phyloP scores from a whole-genome alignment of 2,888 invertebrate genomes.

The Ochropleura plecta region DNA sequence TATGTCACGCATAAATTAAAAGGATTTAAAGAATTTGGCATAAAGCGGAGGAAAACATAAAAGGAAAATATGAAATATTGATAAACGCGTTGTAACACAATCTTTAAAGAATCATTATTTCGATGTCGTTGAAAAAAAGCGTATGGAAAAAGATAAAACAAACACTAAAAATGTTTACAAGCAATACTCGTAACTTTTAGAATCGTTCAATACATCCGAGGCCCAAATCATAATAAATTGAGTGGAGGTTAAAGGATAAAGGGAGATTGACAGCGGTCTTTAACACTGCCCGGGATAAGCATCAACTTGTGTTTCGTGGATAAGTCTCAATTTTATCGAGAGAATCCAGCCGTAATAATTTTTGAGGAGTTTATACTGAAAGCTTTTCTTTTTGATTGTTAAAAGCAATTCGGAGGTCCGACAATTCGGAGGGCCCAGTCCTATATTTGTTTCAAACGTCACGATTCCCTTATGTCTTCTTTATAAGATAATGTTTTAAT shows the following conservation, averaged over 20 bases:
- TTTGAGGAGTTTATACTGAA: conserved; percentile 73
- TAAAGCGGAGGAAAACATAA: conserved; percentile 49
- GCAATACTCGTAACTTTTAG: conserved; percentile 64
- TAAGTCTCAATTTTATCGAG: conserved; percentile 80
- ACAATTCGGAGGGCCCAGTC: conserved; percentile 58
- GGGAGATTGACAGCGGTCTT: conserved; percentile 84
- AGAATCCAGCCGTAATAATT: conserved; percentile 76
- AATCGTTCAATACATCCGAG: conserved; percentile 66
- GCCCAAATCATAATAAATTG: conserved; percentile 84
- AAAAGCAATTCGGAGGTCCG: conserved; percentile 65
- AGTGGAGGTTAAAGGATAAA: conserved; percentile 82
- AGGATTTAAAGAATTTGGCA: conserved; percentile 53
- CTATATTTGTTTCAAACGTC: conserved; percentile 62
- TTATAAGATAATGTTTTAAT: conserved; percentile 65
- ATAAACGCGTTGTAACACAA: conserved; percentile 55
- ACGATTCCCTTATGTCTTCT: conserved; percentile 62
- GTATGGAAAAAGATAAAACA: conserved; percentile 69
- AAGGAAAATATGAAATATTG: conserved; percentile 49
- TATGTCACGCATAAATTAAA: conserved; percentile 51
- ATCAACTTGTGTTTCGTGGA: conserved; percentile 79
- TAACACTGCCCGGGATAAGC: conserved; percentile 77
- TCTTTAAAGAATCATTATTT: conserved; percentile 61
- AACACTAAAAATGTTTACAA: conserved; percentile 72
- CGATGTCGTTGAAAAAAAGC: conserved; percentile 58
- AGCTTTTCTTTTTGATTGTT: conserved; percentile 71